Conservation (phyloP, 2,113 vertebrate species). For the Oncorhynchus masou region DNA sequence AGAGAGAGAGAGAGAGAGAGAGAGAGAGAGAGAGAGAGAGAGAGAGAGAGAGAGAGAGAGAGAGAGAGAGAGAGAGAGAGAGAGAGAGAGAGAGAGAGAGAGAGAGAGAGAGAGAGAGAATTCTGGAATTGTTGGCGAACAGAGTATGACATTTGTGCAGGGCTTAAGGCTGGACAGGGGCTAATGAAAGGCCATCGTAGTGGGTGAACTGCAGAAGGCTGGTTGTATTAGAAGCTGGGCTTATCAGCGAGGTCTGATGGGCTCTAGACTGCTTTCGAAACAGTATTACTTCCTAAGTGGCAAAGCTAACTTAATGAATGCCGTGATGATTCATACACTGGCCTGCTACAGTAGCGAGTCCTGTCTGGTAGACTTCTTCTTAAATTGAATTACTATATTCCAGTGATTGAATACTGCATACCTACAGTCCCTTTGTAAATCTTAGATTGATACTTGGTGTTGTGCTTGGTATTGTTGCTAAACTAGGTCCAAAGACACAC, state of each 20-base stretch:
- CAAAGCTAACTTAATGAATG: slow-evolving; percentile 6
- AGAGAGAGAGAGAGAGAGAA: too few species aligned
- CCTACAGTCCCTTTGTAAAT: too few species aligned
- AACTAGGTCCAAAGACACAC: too few species aligned
- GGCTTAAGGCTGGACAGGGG: slow-evolving; percentile 14
- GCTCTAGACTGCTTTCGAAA: slow-evolving; percentile 23
- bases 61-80: too few species aligned
- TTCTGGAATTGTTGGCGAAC: slow-evolving; percentile 9
- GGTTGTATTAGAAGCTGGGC: slow-evolving; percentile 31
- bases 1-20: too few species aligned
- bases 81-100: too few species aligned
- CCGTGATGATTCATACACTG: slow-evolving; percentile 5
- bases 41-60: too few species aligned
- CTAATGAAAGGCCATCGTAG: slow-evolving; percentile 44
- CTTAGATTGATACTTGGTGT: too few species aligned
- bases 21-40: too few species aligned
- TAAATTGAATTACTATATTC: too few species aligned
- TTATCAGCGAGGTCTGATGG: slow-evolving; percentile 5
- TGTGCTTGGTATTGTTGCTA: too few species aligned
- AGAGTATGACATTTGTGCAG: slow-evolving; percentile 5
- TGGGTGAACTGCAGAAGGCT: slow-evolving; percentile 36
- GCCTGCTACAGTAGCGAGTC: not conserved
- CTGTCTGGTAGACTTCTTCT: not conserved
- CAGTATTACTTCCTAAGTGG: slow-evolving; percentile 6
- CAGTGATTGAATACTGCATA: too few species aligned